Percentiles rank a stretch among this genome's conserved stretches.
These are phyloP conservation scores for Ceratoteleas bidentatus DNA, from an alignment of 1,140 invertebrate species.

Conservation along the genomic window DNA sequence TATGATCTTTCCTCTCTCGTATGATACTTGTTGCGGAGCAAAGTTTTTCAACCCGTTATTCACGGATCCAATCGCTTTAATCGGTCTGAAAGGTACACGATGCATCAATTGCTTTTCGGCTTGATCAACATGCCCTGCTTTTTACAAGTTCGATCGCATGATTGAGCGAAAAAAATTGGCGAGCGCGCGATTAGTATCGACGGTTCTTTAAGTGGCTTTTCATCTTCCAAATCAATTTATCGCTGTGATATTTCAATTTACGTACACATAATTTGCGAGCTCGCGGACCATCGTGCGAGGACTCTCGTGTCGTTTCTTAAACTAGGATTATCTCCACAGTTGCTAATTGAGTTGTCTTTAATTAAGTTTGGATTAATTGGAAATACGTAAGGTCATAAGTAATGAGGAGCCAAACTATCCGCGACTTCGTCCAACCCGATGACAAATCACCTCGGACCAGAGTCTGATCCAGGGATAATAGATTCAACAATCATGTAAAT, in stretches of 20 bases:
- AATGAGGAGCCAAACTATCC: slow-evolving; percentile 51
- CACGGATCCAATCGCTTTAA: slow-evolving; percentile 28
- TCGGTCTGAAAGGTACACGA: slow-evolving; percentile 18
- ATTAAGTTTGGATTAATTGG: slow-evolving; percentile 46
- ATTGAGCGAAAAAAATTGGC: slow-evolving; percentile 8
- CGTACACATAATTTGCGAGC: background rate
- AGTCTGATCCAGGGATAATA: slow-evolving; percentile 25
- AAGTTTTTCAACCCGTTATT: slow-evolving; percentile 21
- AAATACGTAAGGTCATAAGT: slow-evolving; percentile 54
- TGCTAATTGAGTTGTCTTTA: slow-evolving; percentile 37
- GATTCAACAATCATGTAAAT: slow-evolving; percentile 47
- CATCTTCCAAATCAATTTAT: background rate
- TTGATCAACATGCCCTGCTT: slow-evolving; percentile 23
- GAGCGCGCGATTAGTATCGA: slow-evolving; percentile 7
- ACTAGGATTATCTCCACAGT: slow-evolving; percentile 11
- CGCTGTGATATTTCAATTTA: background rate
- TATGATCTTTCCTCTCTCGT: background rate
- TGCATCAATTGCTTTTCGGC: slow-evolving; percentile 19
- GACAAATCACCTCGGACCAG: slow-evolving; percentile 42
- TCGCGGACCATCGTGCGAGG: background rate
- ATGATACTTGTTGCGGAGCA: slow-evolving; percentile 23
- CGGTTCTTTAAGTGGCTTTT: background rate
- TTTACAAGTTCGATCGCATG: slow-evolving; percentile 19
- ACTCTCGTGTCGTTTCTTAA: background rate
- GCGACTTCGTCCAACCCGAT: slow-evolving; percentile 33